Base-by-base conservation (phyloP, 2,797 vertebrate genomes). In the Hippoglossus hippoglossus region DNA sequence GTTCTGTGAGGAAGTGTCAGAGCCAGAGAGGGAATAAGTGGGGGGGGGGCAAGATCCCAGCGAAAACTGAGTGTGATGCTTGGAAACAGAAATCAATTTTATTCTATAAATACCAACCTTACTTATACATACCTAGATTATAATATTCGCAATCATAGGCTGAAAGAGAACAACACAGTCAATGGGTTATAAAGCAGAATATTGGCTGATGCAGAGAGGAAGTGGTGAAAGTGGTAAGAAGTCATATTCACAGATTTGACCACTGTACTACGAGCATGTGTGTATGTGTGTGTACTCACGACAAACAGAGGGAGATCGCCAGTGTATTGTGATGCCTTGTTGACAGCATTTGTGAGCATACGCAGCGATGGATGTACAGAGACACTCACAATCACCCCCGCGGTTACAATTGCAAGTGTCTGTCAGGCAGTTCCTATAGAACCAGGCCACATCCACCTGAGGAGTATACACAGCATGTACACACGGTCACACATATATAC, bases 381-480 rank as follows among this genome's bases (percentile, higher is more conserved):
- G 91, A 80, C 98, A 99, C 85, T 98, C 97, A 1, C 98, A 99
- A 58, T 99, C 98, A 6, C 97, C 98, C 11, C 97, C 97, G 3
- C 98, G 96, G 78, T 99, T 97, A 90, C 98, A 99, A 85, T 98
- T 98, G 82, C 98, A 99, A 0, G 98, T 99, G 75, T 99, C 98
- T 69, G 97, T 98, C 75, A 99, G 94, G 80, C 98, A 99, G 78
- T 99, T 99, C 91, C 97, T 98, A 86, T 98, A 96, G 93, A 99
- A 99, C 93, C 97, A 99, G 83, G 97, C 97, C 87, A 99, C 98
- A 78, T 99, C 98, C 77, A 99, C 97, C 98, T 99, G 79, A 63
- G 82, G 59, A 69, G 77, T 3, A 73, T 1, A 13, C 50, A 84
- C 51, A 79, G 18, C 31, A 77, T 31, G 56, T 44, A 63, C 10